Base-by-base conservation (phyloP, 2,797 vertebrate genomes). In the Heliangelus exortis region DNA sequence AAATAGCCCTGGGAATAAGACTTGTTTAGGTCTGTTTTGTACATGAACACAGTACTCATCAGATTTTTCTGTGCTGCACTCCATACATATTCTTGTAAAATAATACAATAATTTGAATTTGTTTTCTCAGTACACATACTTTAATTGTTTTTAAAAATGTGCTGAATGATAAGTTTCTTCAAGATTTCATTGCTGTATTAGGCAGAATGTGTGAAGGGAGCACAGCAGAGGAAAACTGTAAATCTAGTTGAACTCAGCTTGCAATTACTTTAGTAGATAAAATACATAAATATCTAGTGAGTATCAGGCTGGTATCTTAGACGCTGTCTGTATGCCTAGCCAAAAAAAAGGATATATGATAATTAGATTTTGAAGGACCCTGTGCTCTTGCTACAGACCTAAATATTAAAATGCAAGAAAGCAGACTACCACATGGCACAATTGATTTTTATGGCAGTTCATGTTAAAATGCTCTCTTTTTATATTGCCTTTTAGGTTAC, bases 401-500 rank as follows among this genome's bases (percentile, higher is more conserved):
- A 95, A 96, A 92, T 93, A 82, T 87, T 96, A 94, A 95, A 96
- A 95, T 89, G 76, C 90, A 87, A 80, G 91, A 96, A 97, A 96
- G 58, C 94, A 96, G 93, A 78, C 83, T 89, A 73, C 91, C 95
- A 96, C 85, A 96, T 96, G 95, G 93, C 95, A 86, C 54, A 16
- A 59, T 84, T 86, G 86, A 34, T 92, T 96, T 97, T 97, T 88
- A 96, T 97, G 92, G 78, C 73, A 89, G 47, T 93, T 85, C 96
- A 93, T 97, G 96, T 93, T 97, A 96, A 98, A 97, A 96, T 95
- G 74, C 87, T 96, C 84, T 97, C 80, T 97, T 95, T 94, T 90
- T 97, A 76, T 96, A 95, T 98, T 98, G 93, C 91, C 59, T 98
- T 98, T 91, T 97, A 98, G 97, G 97, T 98, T 97, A 97, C 96